Conservation (phyloP, 1,140 invertebrate genomes). For the Drosophila truncata region DNA sequence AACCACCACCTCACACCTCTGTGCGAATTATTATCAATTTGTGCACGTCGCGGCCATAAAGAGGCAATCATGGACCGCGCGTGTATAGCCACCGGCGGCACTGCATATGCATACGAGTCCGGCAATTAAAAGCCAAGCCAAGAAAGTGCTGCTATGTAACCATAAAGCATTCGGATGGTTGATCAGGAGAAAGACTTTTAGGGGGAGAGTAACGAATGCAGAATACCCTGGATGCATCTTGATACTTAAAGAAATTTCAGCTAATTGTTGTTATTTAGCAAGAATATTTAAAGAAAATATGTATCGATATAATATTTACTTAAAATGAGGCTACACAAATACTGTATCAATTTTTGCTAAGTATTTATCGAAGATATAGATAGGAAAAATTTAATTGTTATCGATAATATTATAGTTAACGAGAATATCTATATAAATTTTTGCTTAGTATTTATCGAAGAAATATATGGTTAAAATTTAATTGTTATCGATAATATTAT, state of each 20-base stretch:
- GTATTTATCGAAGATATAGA: no score
- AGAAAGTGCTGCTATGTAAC: constrained; percentile 39
- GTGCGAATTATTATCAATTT: constrained; percentile 77
- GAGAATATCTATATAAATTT: no score
- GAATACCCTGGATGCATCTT: background rate
- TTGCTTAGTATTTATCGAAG: no score
- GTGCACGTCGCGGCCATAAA: constrained; percentile 79
- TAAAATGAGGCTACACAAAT: no score
- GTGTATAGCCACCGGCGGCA: constrained; percentile 34
- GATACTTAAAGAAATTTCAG: background rate
- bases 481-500: background rate
- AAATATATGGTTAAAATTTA: background rate
- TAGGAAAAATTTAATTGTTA: no score
- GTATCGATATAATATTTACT: no score
- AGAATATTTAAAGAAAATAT: background rate
- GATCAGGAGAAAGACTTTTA: background rate
- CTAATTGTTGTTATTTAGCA: background rate
- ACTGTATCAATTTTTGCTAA: no score
- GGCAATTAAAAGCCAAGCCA: constrained; percentile 46
- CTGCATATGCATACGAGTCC: constrained; percentile 54
- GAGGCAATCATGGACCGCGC: constrained; percentile 57
- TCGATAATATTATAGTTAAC: no score
- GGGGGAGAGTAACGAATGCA: background rate
- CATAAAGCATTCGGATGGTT: constrained; percentile 9
- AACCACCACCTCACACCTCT: constrained; percentile 52